phyloP scores from a whole-genome alignment of 2,113 vertebrate genomes.

The Pampusana beccarii region DNA sequence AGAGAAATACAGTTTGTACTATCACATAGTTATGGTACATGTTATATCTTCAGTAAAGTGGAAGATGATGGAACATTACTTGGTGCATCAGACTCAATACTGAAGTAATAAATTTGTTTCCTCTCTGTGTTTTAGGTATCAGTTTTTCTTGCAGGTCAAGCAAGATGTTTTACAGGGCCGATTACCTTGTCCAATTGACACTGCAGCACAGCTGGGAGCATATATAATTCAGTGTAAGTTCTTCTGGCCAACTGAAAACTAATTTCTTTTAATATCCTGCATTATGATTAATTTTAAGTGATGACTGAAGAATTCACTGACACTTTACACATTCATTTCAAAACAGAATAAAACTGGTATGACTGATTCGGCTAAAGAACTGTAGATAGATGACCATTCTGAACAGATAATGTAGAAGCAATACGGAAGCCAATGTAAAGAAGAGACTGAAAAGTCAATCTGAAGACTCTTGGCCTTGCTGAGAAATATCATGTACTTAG shows the following conservation, averaged over 20 bases:
- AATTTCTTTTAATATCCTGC: not conserved
- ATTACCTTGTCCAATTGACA: constrained; percentile 79
- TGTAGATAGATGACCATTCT: not conserved
- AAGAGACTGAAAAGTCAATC: not conserved
- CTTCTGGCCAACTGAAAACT: not conserved
- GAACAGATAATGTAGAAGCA: not conserved
- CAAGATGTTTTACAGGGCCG: constrained; percentile 90
- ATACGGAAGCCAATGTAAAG: not conserved
- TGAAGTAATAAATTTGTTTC: not conserved
- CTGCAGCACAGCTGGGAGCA: constrained; percentile 81
- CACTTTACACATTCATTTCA: not conserved
- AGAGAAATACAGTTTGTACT: not conserved
- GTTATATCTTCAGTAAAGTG: not conserved
- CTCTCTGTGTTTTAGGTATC: constrained; percentile 79
- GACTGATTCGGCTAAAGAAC: not conserved
- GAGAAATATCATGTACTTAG: not conserved
- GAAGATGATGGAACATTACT: not conserved
- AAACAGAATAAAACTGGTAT: not conserved
- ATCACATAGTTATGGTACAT: not conserved
- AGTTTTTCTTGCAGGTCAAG: constrained; percentile 91
- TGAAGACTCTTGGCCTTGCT: not conserved
- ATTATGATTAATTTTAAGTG: not conserved
- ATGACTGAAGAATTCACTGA: not conserved
- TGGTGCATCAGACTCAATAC: not conserved
- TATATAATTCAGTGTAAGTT: constrained; percentile 86